phyloP scores from a whole-genome alignment of 2,888 invertebrate genomes.

The Ligdia adustata region DNA sequence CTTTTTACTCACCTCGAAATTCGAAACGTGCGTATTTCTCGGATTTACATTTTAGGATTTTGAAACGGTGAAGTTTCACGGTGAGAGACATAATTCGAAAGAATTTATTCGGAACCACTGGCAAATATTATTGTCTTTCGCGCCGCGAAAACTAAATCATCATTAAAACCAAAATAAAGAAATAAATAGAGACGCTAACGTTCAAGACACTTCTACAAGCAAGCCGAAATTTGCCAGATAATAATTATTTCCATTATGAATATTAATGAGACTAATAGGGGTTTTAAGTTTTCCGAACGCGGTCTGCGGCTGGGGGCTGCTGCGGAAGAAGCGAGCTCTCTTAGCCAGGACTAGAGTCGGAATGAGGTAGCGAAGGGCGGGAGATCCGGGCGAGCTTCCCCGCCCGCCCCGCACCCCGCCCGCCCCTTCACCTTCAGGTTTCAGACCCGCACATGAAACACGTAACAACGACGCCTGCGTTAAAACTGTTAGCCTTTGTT shows the following conservation, averaged over 20 bases:
- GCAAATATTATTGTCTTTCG: conserved; percentile 12
- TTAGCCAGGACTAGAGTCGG: conserved; percentile 36
- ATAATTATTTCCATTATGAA: conserved; percentile 11
- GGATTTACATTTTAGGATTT: conserved; percentile 86
- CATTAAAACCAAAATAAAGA: conserved; percentile 1
- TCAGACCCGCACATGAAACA: conserved; percentile 32
- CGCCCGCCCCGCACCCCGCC: conserved; percentile 7
- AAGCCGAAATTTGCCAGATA: neutral
- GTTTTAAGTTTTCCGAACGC: conserved; percentile 39
- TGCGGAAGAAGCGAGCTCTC: conserved; percentile 29
- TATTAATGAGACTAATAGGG: conserved; percentile 6
- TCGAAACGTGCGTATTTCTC: conserved; percentile 88
- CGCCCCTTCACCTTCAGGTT: conserved; percentile 22
- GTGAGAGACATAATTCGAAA: conserved; percentile 85
- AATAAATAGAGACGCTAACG: neutral
- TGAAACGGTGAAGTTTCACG: conserved; percentile 87
- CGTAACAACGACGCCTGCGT: conserved; percentile 36
- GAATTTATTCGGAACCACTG: neutral
- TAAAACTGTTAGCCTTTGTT: conserved; percentile 29
- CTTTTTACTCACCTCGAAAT: conserved; percentile 90
- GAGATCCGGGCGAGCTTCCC: conserved; percentile 32
- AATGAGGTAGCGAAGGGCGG: conserved; percentile 50
- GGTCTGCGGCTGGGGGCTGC: conserved; percentile 16
- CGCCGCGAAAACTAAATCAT: conserved; percentile 11
- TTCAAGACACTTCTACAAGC: neutral